Evolutionary conservation across 2,113 vertebrate genomes (phyloP), one percentile per base, ranked within the genome.

Genomic region (Mastomys natalensis): DNA sequence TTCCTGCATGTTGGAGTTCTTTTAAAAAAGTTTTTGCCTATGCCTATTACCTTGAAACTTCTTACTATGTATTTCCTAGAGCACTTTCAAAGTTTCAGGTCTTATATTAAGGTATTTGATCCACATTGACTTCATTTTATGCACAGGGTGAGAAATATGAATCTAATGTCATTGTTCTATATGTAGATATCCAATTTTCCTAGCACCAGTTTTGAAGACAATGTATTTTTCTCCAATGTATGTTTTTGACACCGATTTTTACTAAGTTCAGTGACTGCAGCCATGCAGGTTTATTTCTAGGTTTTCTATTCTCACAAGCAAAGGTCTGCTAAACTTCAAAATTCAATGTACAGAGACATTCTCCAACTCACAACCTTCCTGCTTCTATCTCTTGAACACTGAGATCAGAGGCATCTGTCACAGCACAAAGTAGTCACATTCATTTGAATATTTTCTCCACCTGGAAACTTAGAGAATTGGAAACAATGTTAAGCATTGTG

Each of bases 361-460:
- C 66, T 72, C 48, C 10, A 40, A 72, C 7, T 72, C 34, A 53
- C 34, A 53, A 29, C 11, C 48, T 26, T 72, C 1, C 34, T 72
- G 11, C 13, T 17, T 72, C 22, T 72, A 16, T 13, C 11, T 55
- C 12, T 26, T 72, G 45, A 72, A 40, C 16, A 68, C 66, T 87
- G 31, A 24, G 22, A 37, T 70, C 34, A 87, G 24, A 70, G 64
- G 34, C 64, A n/a, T 70, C 11, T 70, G 24, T 40, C 8, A 73
- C 37, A 68, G 51, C 2, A 43, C 8, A 90, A 86, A 37, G 26
- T 24, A 3, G 72, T 77, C 84, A 72, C 40, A 72, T 89, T 95
- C 68, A 78, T 88, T 70, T 62, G 1, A 89, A 94, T 93, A n/a
- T 74, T 26, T 64, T 95, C 86, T 93, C 1, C 66, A 31, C 66